phyloP scores from a whole-genome alignment of 2,113 vertebrate genomes.

The Heterochromis multidens region DNA sequence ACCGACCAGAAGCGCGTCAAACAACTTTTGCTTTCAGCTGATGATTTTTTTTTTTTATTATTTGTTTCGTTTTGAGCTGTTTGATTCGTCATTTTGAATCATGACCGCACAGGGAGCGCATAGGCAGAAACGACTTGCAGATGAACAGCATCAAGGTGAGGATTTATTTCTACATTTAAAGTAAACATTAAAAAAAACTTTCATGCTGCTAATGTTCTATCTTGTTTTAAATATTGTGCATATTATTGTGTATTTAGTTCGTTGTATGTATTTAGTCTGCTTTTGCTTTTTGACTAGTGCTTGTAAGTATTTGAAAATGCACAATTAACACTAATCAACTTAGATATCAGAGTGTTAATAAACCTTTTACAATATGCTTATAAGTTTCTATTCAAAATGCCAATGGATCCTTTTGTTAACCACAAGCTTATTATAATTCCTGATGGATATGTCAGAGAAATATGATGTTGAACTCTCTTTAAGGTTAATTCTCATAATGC shows the following conservation, averaged over 20 bases:
- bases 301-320: neutral
- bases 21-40: neutral
- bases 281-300: neutral
- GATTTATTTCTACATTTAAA: neutral
- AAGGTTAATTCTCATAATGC: neutral
- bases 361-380: neutral
- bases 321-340: neutral
- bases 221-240: neutral
- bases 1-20: neutral
- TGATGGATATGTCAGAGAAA: neutral
- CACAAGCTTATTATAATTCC: neutral
- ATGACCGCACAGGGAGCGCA: neutral
- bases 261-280: neutral
- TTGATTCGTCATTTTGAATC: neutral
- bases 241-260: neutral
- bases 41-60: too few species aligned
- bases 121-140: neutral
- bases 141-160: constrained; percentile 38
- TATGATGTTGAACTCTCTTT: neutral
- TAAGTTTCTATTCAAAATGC: neutral
- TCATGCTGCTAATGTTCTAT: neutral
- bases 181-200: neutral
- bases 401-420: neutral
- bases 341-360: neutral
- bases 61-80: neutral